phyloP scores from a whole-genome alignment of 2,113 vertebrate genomes.

The Grammomys dolichurus region DNA sequence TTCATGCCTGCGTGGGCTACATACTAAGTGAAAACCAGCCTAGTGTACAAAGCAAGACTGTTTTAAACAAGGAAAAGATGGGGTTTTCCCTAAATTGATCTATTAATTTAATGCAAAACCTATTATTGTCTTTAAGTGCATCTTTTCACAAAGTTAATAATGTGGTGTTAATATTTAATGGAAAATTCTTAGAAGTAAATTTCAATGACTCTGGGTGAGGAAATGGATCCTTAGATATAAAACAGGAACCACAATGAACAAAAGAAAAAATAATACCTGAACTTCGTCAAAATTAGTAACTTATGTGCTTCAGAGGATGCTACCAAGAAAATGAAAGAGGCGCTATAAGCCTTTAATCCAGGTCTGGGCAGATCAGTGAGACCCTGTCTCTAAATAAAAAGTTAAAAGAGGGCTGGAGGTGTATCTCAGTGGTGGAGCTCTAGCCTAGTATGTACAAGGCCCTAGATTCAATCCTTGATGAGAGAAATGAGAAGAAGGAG shows the following conservation, averaged over 20 bases:
- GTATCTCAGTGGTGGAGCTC: too few relatives aligned
- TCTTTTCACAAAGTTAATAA: neutral
- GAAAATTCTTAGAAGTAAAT: conserved; percentile 22
- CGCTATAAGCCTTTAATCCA: neutral
- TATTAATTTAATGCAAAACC: neutral
- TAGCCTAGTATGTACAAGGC: neutral
- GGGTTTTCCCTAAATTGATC: neutral
- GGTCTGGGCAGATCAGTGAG: neutral
- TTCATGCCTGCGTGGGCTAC: neutral
- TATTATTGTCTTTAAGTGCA: neutral
- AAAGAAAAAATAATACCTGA: neutral
- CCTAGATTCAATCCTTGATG: neutral
- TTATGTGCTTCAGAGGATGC: neutral
- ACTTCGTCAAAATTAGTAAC: neutral
- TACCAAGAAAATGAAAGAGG: neutral
- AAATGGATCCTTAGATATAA: neutral
- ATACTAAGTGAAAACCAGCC: neutral
- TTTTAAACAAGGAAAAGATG: neutral
- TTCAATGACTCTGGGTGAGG: neutral
- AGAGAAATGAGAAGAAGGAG: neutral
- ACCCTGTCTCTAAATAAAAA: neutral
- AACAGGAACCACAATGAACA: neutral
- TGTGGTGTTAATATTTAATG: neutral
- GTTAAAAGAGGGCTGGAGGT: neutral
- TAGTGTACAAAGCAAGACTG: neutral